Evolutionary conservation across 2,797 vertebrate genomes (phyloP), one percentile per base, ranked within the genome.

Genomic region (Tangara arthus): DNA sequence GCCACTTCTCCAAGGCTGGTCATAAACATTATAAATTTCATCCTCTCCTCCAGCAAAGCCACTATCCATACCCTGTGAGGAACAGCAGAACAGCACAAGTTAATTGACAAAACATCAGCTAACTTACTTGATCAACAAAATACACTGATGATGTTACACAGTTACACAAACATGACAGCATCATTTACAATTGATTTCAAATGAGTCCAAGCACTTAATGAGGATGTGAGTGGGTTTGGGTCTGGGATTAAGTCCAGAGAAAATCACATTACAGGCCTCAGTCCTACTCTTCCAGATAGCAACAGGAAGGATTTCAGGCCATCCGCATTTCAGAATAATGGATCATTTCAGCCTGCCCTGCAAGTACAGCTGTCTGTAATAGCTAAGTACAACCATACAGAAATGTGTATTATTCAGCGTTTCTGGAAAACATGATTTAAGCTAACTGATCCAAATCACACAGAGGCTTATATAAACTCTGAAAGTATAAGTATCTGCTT

Each of bases 31-130:
- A 92, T 99, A 99, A 15, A 98, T 98, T 94, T 99, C 99, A 73
- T 99, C 99, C 89, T 99, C 99, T 81, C 99, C 99, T 35, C 98
- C 99, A 26, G 98, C 99, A 96, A 99, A 99, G 84, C 99, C 99
- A 26, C 99, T 99, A 92, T 99, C 99, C 99, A 99, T 99, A 32
- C 99, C 99, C 99, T 99, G 90, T 35, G 72, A 95, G 83, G 61
- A 89, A 61, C 66, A 90, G 57, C 32, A 83, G 23, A 65, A 21
- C 37, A 79, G 63, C 60, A 82, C n/a, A 64, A 57, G 12, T 2
- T 6, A 66, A 34, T 10, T 28, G n/a, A 22, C 23, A 71, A 22
- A 91, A 52, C 1, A 6, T 75, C 22, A 73, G 34, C 23, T 46
- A 15, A 35, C n/a, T 76, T 71, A 50, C 5, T 89, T 64, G 55